Conservation (phyloP, 1,140 invertebrate species). For the Babylonia areolata region DNA sequence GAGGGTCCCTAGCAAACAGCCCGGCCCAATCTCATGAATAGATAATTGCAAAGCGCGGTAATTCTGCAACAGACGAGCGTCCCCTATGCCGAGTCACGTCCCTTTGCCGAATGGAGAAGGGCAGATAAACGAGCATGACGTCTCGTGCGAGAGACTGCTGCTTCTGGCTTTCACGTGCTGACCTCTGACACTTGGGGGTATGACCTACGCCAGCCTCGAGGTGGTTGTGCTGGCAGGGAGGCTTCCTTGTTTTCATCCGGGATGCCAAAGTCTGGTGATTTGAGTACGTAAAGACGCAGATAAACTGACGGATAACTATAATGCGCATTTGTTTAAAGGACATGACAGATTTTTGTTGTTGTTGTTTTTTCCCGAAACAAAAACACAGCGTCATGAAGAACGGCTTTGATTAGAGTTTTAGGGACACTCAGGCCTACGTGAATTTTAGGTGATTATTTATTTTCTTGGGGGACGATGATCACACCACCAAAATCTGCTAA, state of each 20-base stretch:
- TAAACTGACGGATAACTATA: too few relatives aligned
- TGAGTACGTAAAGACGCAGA: too few relatives aligned
- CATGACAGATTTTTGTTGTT: too few relatives aligned
- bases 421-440: too few relatives aligned
- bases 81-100: conserved; percentile 39
- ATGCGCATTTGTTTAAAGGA: too few relatives aligned
- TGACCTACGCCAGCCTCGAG: conserved; percentile 3
- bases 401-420: too few relatives aligned
- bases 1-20: conserved; percentile 26
- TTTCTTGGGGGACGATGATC: too few relatives aligned
- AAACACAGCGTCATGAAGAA: too few relatives aligned
- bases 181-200: conserved; percentile 26
- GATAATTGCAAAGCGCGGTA: conserved; percentile 41
- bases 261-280: too few relatives aligned
- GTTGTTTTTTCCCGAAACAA: too few relatives aligned
- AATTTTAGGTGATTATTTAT: too few relatives aligned
- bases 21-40: conserved; percentile 41
- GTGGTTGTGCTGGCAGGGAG: background rate
- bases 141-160: conserved; percentile 18
- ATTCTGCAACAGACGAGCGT: conserved; percentile 35
- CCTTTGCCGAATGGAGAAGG: conserved; percentile 37
- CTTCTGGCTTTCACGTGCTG: conserved; percentile 33
- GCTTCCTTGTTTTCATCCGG: background rate
- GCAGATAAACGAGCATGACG: conserved; percentile 38
- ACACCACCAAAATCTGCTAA: too few relatives aligned